Conservation (phyloP, 1,140 invertebrate genomes). For the Brachionus manjavacas region DNA sequence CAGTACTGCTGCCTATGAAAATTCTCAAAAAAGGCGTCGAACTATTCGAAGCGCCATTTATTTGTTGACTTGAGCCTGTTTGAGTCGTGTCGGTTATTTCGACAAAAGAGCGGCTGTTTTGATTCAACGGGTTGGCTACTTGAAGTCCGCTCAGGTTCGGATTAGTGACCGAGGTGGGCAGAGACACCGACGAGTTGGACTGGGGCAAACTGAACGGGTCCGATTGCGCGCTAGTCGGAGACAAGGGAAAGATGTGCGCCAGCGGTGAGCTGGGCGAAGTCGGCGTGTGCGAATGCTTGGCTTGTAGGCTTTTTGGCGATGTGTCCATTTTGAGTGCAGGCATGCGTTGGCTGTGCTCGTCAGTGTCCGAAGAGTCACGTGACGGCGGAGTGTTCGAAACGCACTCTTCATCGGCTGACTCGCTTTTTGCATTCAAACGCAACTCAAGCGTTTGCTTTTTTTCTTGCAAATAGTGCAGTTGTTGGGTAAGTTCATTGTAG, state of each 20-base stretch:
- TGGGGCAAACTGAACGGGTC: not conserved
- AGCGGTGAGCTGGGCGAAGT: not conserved
- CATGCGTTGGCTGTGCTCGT: not conserved
- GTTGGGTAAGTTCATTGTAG: conserved; percentile 7
- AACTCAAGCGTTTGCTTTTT: conserved; percentile 16
- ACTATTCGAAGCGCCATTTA: not conserved
- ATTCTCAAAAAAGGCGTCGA: conserved; percentile 32
- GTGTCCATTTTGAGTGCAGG: not conserved
- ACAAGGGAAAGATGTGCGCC: not conserved
- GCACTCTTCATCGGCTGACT: not conserved
- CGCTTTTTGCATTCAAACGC: not conserved
- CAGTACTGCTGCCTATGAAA: conserved; percentile 27
- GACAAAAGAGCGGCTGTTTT: conserved; percentile 36
- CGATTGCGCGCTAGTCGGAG: not conserved
- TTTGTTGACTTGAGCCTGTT: not conserved
- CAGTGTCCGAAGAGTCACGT: not conserved
- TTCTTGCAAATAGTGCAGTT: conserved; percentile 18
- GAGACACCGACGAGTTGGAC: not conserved
- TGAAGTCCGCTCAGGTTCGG: not conserved
- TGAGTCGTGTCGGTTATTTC: not conserved
- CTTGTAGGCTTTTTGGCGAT: not conserved
- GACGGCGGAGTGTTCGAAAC: not conserved
- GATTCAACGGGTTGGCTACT: not conserved
- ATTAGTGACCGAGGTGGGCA: not conserved
- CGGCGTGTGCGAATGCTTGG: not conserved